These are phyloP conservation scores for Procambarus virginalis DNA, from an alignment of 1,140 invertebrate genomes.

Conservation along the genomic window DNA sequence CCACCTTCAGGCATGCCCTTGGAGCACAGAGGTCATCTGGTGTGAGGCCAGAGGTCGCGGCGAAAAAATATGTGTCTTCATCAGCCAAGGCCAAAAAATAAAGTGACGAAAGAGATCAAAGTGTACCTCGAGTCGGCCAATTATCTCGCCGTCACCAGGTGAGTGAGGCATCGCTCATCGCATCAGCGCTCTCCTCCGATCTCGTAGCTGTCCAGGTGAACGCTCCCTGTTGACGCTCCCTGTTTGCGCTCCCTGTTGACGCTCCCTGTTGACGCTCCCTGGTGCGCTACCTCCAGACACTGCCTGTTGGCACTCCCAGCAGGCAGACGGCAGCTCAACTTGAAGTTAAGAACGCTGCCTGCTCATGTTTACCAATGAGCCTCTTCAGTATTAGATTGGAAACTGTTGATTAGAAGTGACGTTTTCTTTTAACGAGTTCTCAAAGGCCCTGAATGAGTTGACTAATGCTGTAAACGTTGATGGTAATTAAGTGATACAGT, in stretches of 20 bases:
- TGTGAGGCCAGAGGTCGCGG: slow-evolving; percentile 34
- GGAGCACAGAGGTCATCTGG: slow-evolving; percentile 68
- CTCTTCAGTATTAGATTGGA: neutral
- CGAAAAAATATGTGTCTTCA: neutral
- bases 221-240: slow-evolving; percentile 26
- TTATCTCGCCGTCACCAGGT: neutral
- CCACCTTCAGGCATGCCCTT: slow-evolving; percentile 50
- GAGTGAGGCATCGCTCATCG: neutral
- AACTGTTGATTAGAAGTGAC: neutral
- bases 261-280: neutral
- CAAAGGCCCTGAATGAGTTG: neutral
- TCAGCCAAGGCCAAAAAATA: neutral
- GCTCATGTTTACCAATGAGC: neutral
- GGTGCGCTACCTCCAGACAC: neutral
- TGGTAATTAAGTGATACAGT: slow-evolving; percentile 17
- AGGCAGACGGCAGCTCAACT: neutral
- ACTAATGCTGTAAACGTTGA: no score
- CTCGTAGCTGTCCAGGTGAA: slow-evolving; percentile 8
- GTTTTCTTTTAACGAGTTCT: neutral
- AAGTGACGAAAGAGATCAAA: neutral
- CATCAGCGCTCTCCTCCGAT: neutral
- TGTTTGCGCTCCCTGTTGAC: neutral
- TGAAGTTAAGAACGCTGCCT: neutral
- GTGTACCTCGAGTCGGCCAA: neutral
- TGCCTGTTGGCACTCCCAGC: neutral